Conservation (phyloP, 2,888 invertebrate genomes). For the Stenotaenia linearis region DNA sequence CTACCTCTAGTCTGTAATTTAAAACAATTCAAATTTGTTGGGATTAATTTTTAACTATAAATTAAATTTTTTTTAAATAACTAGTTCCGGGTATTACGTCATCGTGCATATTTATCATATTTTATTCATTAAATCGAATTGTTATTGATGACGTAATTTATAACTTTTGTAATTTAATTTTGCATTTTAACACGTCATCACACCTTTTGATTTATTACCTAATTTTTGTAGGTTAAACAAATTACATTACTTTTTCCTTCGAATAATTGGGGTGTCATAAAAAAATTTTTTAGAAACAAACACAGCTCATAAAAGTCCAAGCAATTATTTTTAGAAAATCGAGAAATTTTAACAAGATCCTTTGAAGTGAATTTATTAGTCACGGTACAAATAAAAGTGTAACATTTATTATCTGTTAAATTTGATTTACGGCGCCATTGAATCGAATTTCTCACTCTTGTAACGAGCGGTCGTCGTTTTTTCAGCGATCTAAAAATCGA, state of each 20-base stretch:
- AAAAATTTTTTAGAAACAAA: neutral
- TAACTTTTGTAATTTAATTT: neutral
- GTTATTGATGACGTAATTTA: neutral
- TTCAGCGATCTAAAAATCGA: neutral
- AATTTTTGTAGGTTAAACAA: conserved; percentile 3
- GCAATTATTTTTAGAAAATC: neutral
- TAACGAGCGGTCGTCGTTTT: neutral
- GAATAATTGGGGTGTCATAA: neutral
- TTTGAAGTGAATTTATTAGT: neutral
- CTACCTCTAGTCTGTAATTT: neutral
- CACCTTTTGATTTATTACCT: neutral
- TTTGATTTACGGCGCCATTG: neutral
- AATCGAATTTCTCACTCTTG: neutral
- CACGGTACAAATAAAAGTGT: neutral
- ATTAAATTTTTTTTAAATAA: neutral
- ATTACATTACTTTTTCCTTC: neutral
- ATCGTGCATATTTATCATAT: neutral
- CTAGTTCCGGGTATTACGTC: neutral
- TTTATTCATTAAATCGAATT: neutral
- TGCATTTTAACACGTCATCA: neutral
- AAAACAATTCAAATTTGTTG: neutral
- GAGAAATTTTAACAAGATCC: neutral
- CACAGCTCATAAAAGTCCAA: neutral
- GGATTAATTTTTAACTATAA: too few relatives aligned
- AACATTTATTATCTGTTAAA: neutral